These are phyloP conservation scores for Andinoacara biseriatus DNA, from an alignment of 2,113 vertebrate species.

Conservation along the genomic window DNA sequence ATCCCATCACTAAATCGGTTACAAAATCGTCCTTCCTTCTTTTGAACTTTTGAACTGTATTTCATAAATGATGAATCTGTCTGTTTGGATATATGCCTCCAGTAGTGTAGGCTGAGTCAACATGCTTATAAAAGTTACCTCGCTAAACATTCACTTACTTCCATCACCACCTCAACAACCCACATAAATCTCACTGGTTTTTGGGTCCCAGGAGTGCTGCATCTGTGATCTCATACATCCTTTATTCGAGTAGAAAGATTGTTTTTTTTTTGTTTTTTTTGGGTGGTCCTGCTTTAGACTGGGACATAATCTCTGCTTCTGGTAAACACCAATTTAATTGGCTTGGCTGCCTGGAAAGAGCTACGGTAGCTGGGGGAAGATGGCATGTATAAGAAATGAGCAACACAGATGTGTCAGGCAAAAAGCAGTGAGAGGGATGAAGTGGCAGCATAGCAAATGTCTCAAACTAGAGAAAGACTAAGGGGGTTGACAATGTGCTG, in stretches of 20 bases:
- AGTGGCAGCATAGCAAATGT: constrained; percentile 64
- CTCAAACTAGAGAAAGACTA: constrained; percentile 60
- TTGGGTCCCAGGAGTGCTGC: constrained; percentile 11
- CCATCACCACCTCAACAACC: constrained; percentile 8
- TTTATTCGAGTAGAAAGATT: constrained; percentile 71
- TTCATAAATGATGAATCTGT: constrained; percentile 6
- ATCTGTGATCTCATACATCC: constrained; percentile 64
- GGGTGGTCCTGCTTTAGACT: constrained; percentile 53
- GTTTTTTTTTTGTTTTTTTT: constrained; percentile 22
- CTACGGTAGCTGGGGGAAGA: constrained; percentile 52
- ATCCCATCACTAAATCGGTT: no score
- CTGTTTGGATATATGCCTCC: constrained; percentile 12
- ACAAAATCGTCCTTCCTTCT: not conserved
- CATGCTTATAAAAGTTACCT: not conserved
- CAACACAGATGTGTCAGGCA: constrained; percentile 71
- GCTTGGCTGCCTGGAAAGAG: constrained; percentile 59
- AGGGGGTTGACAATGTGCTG: constrained; percentile 67
- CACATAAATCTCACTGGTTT: constrained; percentile 29
- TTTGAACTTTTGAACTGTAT: not conserved
- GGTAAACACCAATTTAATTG: constrained; percentile 75
- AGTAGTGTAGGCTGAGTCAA: not conserved
- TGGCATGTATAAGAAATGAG: constrained; percentile 77
- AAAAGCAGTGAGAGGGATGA: constrained; percentile 61
- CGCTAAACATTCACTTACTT: not conserved
- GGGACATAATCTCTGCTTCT: constrained; percentile 65